Conservation (phyloP, 2,113 vertebrate species). For the Notarius lentiginosus region DNA sequence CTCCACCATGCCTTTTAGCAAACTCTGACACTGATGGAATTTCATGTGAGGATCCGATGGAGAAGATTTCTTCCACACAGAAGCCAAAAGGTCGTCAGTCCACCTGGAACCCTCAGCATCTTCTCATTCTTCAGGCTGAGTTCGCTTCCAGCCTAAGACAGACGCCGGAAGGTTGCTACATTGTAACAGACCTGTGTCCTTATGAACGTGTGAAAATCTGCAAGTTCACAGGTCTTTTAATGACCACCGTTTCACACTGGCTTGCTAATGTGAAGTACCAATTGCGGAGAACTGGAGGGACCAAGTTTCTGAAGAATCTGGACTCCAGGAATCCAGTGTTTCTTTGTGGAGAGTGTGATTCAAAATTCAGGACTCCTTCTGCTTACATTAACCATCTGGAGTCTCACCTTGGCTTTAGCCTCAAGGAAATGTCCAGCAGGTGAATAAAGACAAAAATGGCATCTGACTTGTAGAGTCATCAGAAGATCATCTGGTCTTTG, state of each 20-base stretch:
- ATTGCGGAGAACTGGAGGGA: slow-evolving; percentile 95
- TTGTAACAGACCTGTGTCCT: slow-evolving; percentile 91
- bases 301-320: slow-evolving; percentile 98
- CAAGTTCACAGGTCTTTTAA: slow-evolving; percentile 98
- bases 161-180: slow-evolving; percentile 90
- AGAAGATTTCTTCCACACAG: slow-evolving; percentile 90
- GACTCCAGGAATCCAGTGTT: slow-evolving; percentile 97
- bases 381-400: slow-evolving; percentile 96
- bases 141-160: slow-evolving; percentile 92
- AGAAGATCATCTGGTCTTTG: slow-evolving; percentile 96
- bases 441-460: slow-evolving; percentile 79
- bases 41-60: slow-evolving; percentile 89
- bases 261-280: slow-evolving; percentile 99
- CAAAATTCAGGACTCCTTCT: slow-evolving; percentile 97
- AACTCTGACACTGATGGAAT: slow-evolving; percentile 91
- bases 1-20: slow-evolving; percentile 87
- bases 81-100: slow-evolving; percentile 97
- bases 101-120: slow-evolving; percentile 98
- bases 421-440: slow-evolving; percentile 96
- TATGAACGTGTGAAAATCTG: slow-evolving; percentile 97
- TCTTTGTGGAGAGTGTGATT: slow-evolving; percentile 98
- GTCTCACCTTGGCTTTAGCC: slow-evolving; percentile 94
- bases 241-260: slow-evolving; percentile 99
- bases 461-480: slow-evolving; percentile 87
- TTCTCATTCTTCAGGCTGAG: slow-evolving; percentile 97